phyloP scores from a whole-genome alignment of 2,113 vertebrate genomes.

The Parus major region DNA sequence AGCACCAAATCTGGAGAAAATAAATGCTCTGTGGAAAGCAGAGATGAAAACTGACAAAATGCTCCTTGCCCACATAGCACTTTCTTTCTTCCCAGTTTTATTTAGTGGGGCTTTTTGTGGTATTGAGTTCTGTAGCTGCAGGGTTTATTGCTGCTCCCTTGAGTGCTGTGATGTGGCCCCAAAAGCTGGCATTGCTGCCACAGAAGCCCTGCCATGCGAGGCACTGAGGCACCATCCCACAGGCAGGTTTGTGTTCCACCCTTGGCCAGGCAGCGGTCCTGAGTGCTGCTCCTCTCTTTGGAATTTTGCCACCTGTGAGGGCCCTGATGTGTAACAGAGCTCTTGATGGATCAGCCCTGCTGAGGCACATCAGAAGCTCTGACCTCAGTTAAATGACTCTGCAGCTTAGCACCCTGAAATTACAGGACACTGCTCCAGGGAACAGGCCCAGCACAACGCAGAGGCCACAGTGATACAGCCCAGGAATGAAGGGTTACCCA shows the following conservation, averaged over 20 bases:
- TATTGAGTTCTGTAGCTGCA: neutral
- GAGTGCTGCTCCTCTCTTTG: neutral
- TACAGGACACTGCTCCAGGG: neutral
- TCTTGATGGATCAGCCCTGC: neutral
- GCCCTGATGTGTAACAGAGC: neutral
- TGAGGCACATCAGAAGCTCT: neutral
- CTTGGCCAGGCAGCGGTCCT: neutral
- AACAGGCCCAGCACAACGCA: rapidly evolving
- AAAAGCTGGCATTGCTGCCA: neutral
- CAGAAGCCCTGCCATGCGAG: rapidly evolving
- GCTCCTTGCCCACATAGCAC: neutral
- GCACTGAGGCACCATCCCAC: neutral
- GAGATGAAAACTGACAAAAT: neutral
- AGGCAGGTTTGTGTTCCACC: neutral
- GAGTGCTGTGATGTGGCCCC: neutral
- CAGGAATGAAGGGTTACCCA: neutral
- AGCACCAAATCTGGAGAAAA: neutral
- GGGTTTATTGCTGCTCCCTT: neutral
- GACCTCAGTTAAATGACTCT: neutral
- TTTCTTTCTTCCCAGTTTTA: neutral
- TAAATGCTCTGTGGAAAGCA: neutral
- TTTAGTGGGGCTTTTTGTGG: rapidly evolving
- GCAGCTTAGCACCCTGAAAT: neutral
- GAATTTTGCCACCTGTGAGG: neutral
- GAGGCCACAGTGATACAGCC: neutral